phyloP scores from a whole-genome alignment of 2,888 invertebrate species.

The Lasioglossum marginatum region DNA sequence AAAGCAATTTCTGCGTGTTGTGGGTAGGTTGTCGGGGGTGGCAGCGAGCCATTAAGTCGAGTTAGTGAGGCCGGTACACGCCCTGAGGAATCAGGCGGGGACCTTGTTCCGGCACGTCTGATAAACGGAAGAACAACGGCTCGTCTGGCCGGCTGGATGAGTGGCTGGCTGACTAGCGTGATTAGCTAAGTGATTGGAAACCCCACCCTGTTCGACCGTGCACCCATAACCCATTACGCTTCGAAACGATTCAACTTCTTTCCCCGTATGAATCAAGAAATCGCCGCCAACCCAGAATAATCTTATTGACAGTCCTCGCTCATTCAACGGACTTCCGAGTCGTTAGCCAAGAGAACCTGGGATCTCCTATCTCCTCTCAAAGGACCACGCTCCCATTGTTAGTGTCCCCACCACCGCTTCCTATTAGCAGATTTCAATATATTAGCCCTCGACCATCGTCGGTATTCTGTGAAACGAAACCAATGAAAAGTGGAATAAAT shows the following conservation, averaged over 20 bases:
- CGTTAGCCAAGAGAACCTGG: constrained; percentile 16
- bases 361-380: background rate
- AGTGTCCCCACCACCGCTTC: background rate
- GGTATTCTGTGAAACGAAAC: background rate
- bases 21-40: constrained; percentile 6
- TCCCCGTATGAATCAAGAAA: constrained; percentile 31
- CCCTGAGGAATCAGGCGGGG: constrained; percentile 67
- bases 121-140: constrained; percentile 67
- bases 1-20: background rate
- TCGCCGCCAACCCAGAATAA: constrained; percentile 29
- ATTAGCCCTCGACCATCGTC: background rate
- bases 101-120: constrained; percentile 64
- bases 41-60: constrained; percentile 64
- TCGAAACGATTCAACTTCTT: constrained; percentile 49
- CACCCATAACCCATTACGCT: constrained; percentile 63
- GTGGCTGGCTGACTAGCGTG: constrained; percentile 76
- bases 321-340: constrained; percentile 22
- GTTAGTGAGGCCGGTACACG: constrained; percentile 68
- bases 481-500: background rate
- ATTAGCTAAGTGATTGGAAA: constrained; percentile 81
- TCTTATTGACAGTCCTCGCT: constrained; percentile 31
- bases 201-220: constrained; percentile 69
- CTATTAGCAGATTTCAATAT: background rate
- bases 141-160: constrained; percentile 61
- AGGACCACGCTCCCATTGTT: background rate